A percentile compares a stretch with the other conserved stretches of the same genome.
phyloP scores from a whole-genome alignment of 2,797 vertebrate genomes.

The Paramormyrops hopkinsi region DNA sequence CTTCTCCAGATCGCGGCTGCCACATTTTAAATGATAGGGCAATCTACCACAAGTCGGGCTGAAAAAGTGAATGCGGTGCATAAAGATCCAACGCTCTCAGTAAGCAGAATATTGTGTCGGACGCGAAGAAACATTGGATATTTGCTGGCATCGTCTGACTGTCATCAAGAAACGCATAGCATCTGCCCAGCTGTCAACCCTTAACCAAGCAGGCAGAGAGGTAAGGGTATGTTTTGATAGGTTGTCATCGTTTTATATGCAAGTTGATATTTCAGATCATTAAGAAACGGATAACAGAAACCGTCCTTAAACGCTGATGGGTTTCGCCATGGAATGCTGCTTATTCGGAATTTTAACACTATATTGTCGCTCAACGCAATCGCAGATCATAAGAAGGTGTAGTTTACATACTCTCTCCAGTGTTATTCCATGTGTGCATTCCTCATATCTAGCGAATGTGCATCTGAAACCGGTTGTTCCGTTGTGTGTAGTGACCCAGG shows the following conservation, averaged over 20 bases:
- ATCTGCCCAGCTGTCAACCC: constrained; percentile 6
- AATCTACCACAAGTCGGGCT: constrained; percentile 56
- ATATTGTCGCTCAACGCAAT: neutral
- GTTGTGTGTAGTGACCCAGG: neutral
- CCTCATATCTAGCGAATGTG: neutral
- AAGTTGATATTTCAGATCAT: neutral
- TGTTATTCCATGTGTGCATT: neutral
- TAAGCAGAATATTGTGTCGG: neutral
- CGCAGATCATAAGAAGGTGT: neutral
- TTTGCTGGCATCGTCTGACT: neutral
- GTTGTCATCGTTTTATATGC: neutral
- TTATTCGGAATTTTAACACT: neutral
- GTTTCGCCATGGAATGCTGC: neutral
- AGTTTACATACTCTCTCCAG: neutral
- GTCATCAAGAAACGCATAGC: neutral
- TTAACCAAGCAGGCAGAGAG: constrained; percentile 10
- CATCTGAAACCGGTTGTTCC: neutral
- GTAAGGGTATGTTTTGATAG: neutral
- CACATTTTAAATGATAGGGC: constrained; percentile 47
- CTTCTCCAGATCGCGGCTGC: neutral
- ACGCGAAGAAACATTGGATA: neutral
- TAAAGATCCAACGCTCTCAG: constrained; percentile 23
- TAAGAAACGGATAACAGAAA: neutral
- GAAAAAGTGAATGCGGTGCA: constrained; percentile 49
- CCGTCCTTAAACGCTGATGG: neutral